Evolutionary conservation across 2,797 vertebrate species (phyloP), one percentile per base, ranked within the genome.

Genomic region (Megaceryle alcyon): DNA sequence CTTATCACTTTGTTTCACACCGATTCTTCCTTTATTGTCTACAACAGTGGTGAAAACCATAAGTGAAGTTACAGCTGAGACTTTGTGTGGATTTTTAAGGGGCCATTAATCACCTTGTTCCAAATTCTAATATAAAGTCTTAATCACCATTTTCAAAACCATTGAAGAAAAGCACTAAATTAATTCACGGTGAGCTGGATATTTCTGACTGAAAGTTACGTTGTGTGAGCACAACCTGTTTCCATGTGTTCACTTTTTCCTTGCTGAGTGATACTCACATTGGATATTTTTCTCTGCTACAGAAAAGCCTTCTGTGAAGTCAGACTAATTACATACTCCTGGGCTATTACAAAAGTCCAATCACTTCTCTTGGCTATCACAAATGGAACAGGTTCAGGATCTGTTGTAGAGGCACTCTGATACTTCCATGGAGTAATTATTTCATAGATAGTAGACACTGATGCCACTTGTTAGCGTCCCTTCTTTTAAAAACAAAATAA

Each of bases 1-100:
- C 72, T 81, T 90, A 90, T 76, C 53, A 57, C 44, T 94, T 85
- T 81, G 77, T 91, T 91, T 94, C 82, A 76, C 46, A 69, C 12
- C 31, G 76, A 71, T 91, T 69, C 51, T 83, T 88, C 70, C 54
- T 81, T 70, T 78, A 90, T 65, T 94, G 44, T 86, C 57, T 83
- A 70, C 59, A 81, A 59, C 63, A 88, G 80, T 31, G 63, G 44
- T 69, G 83, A 72, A 75, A 94, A 84, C 53, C 75, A 17, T 43
- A 60, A 54, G 56, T 44, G 35, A 70, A 91, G 33, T 65, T 72
- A 78, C 33, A 86, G 79, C 80, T 81, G 69, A 90, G 77, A 63
- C 26, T 13, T 35, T 48, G 33, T 22, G 44, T 57, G n/a, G 61
- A 69, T 78, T 90, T 92, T 71, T 72, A 77, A 88, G 46, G 18